phyloP scores from a whole-genome alignment of 1,140 invertebrate species.

The Apis cerana region DNA sequence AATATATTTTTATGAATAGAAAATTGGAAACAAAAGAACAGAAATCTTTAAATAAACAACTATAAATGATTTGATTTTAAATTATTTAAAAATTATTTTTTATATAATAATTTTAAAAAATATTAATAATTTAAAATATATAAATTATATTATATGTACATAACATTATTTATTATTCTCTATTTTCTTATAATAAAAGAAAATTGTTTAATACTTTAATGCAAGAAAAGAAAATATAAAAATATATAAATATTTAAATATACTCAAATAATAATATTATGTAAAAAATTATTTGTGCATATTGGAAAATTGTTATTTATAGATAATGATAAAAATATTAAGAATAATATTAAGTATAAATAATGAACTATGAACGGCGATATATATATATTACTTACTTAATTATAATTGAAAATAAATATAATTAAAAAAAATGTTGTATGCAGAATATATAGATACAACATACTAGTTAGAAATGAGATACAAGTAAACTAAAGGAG shows the following conservation, averaged over 20 bases:
- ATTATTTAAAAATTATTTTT: neutral
- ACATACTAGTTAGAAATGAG: neutral
- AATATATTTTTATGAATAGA: neutral
- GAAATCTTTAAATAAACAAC: neutral
- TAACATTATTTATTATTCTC: neutral
- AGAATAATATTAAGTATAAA: neutral
- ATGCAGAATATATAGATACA: neutral
- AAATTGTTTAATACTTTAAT: conserved; percentile 20
- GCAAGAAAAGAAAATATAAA: conserved; percentile 14
- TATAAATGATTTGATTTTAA: conserved; percentile 27
- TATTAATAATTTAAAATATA: conserved; percentile 22
- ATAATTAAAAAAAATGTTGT: neutral
- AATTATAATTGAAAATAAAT: neutral
- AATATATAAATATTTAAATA: neutral
- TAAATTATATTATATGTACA: neutral
- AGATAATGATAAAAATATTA: neutral
- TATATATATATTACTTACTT: conserved; percentile 4
- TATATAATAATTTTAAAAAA: neutral
- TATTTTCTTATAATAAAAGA: neutral
- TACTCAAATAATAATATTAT: conserved; percentile 48
- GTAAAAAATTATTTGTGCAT: conserved; percentile 27
- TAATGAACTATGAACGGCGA: too few relatives aligned
- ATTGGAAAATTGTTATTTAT: neutral
- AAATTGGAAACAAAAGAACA: neutral
- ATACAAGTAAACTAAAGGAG: conserved; percentile 57